Evolutionary conservation across 1,140 invertebrate genomes (phyloP), one percentile per base, ranked within the genome.

Genomic region (Dolichoris vasculosae): DNA sequence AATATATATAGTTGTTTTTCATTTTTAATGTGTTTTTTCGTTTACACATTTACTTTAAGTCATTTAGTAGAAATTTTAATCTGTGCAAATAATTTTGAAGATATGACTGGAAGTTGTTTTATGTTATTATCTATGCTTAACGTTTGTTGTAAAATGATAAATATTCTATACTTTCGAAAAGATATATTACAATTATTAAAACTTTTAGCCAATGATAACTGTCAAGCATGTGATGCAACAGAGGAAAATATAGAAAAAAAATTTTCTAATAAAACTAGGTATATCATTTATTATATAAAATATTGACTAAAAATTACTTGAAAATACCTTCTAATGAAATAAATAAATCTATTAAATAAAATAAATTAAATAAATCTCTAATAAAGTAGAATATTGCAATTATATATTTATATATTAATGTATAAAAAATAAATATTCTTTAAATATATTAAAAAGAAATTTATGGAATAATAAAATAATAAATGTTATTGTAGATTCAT

Each of bases 81-180:
- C 0, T 86, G 83, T 4, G 86, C 88, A 0, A 84, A 82, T 13
- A 86, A 88, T 84, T 85, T 89, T 40, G 88, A 90, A 40, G 86
- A 88, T 40, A 87, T 90, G 17, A 87, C 89, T 30, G 86, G 86
- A 15, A 89, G 86, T 84, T 89, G 88, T 26, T 90, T 90, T 59
- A 88, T 90, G 89, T 83, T 88, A 77, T 80, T 90, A 1, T 89
- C 89, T 0, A 88, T 90, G 87, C 86, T 90, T 51, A 89, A 89
- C 38, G 87, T 89, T 13, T 89, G 89, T 40, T 88, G 86, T 8
- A 90, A 90, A 88, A 88, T 87, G 79, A 82, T 69, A 0, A 89
- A 87, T 38, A 86, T 88, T 7, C 32, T 90, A 20, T 86, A 63
- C 63, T 88, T 75, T 48, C 85, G 87, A 63, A 88, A 75, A 17